Evolutionary conservation across 2,797 vertebrate genomes (phyloP).

Genomic region (Ispidina lecontei): DNA sequence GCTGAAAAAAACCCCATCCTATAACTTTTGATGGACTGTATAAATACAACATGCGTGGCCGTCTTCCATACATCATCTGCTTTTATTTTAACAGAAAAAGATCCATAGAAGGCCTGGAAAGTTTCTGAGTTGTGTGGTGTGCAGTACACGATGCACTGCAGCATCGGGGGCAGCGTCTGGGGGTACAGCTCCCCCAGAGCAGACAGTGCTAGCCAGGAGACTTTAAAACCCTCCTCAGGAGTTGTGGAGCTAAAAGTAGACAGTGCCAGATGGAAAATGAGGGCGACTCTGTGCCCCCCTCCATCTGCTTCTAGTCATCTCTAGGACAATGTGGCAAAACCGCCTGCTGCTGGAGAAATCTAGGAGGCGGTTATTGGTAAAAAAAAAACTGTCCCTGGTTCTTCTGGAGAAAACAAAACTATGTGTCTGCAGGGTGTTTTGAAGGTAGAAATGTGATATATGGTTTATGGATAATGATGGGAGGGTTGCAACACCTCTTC

Average conservation of each 20-base stretch:
- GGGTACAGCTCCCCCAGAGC: not conserved
- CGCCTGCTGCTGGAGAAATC: not conserved
- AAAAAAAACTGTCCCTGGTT: rapidly evolving
- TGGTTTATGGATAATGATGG: not conserved
- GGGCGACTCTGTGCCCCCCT: not conserved
- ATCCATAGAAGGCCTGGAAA: not conserved
- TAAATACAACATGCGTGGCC: not conserved
- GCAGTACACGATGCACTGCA: not conserved
- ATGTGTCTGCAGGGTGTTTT: not conserved
- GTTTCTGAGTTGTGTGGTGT: not conserved
- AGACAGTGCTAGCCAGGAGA: not conserved
- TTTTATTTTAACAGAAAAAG: not conserved
- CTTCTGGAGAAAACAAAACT: not conserved
- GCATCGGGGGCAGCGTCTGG: not conserved
- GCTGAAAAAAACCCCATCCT: not conserved
- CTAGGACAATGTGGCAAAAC: not conserved
- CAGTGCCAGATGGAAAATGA: slow-evolving; percentile 22
- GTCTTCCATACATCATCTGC: not conserved
- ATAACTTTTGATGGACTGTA: not conserved
- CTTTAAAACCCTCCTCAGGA: not conserved
- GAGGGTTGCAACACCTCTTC: not conserved
- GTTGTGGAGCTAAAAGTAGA: slow-evolving; percentile 33
- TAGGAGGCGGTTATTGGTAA: not conserved
- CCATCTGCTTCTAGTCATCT: slow-evolving; percentile 35
- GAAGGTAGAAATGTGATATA: not conserved